Conservation (phyloP, 2,888 invertebrate genomes). For the Drosophila gaucha region DNA sequence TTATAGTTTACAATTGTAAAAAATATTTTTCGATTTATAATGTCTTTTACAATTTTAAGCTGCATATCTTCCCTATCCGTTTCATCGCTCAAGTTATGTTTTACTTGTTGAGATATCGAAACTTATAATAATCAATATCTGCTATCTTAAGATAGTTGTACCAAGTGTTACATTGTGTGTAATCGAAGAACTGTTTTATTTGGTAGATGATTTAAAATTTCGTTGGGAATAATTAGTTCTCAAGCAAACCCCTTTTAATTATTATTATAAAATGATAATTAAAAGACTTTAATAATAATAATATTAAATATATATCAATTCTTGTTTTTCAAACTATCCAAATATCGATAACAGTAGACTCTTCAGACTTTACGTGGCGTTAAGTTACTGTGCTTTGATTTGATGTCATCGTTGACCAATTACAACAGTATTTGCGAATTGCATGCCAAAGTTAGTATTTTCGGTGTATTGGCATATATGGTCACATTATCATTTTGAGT, state of each 20-base stretch:
- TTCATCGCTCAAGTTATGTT: neutral
- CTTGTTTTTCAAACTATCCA: neutral
- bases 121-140: neutral
- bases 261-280: too few relatives aligned
- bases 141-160: neutral
- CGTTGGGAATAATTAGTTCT: too few relatives aligned
- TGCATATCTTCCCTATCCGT: too few relatives aligned
- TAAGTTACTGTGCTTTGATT: neutral
- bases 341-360: neutral
- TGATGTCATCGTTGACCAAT: constrained; percentile 5
- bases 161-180: too few relatives aligned
- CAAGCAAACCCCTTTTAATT: too few relatives aligned
- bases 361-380: constrained; percentile 1
- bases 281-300: too few relatives aligned
- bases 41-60: too few relatives aligned
- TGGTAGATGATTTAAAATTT: too few relatives aligned
- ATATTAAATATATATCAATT: too few relatives aligned
- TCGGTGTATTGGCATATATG: constrained; percentile 26
- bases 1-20: too few relatives aligned
- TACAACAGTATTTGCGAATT: neutral
- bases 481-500: constrained; percentile 50
- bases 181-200: too few relatives aligned
- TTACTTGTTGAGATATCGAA: neutral
- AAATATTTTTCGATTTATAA: too few relatives aligned
- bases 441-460: constrained; percentile 2